Evolutionary conservation across 2,888 invertebrate species (phyloP).

Genomic region (Synergus japonicus): DNA sequence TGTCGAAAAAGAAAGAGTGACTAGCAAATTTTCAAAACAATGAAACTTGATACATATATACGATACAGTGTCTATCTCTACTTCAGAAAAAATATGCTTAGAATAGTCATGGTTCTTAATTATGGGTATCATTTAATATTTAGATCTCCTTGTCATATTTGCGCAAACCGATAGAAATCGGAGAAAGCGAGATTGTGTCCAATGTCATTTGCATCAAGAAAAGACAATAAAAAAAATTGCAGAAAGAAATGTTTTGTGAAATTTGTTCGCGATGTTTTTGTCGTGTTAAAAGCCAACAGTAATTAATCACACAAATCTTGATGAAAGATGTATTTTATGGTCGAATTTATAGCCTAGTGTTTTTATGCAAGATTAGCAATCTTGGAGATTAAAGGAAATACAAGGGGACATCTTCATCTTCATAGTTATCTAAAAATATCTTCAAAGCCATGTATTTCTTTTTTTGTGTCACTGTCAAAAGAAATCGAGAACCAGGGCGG

Average conservation of each 20-base stretch:
- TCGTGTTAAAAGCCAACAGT: background rate
- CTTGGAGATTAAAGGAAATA: background rate
- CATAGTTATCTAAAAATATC: constrained; percentile 10
- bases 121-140: background rate
- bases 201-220: background rate
- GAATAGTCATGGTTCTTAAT: constrained; percentile 25
- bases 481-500: constrained; percentile 17
- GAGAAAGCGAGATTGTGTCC: constrained; percentile 3
- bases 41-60: background rate
- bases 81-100: background rate
- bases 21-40: constrained; percentile 18
- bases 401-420: background rate
- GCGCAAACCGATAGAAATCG: background rate
- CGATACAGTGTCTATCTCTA: background rate
- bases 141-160: background rate
- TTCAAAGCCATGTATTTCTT: background rate
- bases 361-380: constrained; percentile 17
- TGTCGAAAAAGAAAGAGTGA: constrained; percentile 2
- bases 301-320: constrained; percentile 24
- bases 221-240: background rate
- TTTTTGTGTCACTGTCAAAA: constrained; percentile 13
- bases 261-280: background rate
- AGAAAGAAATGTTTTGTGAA: background rate
- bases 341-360: background rate
- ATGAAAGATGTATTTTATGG: background rate